Evolutionary conservation across 2,797 vertebrate species (phyloP).

Genomic region (Muraenolepis orangiensis): DNA sequence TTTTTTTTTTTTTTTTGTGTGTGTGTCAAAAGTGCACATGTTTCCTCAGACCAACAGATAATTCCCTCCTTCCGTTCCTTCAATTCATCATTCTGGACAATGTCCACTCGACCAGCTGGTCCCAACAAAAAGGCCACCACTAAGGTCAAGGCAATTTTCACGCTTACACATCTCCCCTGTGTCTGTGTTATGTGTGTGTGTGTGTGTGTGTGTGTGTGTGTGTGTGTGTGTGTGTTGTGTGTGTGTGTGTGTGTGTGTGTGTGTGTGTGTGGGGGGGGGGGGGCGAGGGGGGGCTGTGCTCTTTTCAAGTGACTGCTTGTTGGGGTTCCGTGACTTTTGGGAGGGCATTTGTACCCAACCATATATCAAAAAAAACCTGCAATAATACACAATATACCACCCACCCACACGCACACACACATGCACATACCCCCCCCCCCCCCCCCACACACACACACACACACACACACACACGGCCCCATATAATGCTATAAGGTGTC

Average conservation of each 20-base stretch:
- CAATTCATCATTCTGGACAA: slow-evolving; percentile 68
- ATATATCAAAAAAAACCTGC: not conserved
- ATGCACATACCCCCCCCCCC: no score
- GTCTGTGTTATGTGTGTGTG: no score
- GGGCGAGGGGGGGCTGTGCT: no score
- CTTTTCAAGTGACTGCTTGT: slow-evolving; percentile 3
- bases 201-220: no score
- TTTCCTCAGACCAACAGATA: slow-evolving; percentile 48
- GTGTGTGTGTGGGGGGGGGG: no score
- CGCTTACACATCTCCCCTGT: slow-evolving; percentile 16
- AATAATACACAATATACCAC: not conserved
- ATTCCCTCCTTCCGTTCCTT: slow-evolving; percentile 63
- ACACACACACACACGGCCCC: no score
- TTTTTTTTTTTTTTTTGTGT: slow-evolving; percentile 65
- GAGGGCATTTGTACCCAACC: not conserved
- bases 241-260: no score
- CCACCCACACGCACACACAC: not conserved
- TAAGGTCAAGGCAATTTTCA: slow-evolving; percentile 13
- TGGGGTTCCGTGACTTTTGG: not conserved
- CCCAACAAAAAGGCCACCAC: slow-evolving; percentile 54
- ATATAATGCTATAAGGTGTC: not conserved
- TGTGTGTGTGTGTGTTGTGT: no score
- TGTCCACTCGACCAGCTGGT: slow-evolving; percentile 55
- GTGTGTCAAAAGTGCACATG: slow-evolving; percentile 55
- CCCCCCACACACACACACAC: not conserved